Evolutionary conservation across 2,888 invertebrate genomes (phyloP).

Genomic region (Phania funesta): DNA sequence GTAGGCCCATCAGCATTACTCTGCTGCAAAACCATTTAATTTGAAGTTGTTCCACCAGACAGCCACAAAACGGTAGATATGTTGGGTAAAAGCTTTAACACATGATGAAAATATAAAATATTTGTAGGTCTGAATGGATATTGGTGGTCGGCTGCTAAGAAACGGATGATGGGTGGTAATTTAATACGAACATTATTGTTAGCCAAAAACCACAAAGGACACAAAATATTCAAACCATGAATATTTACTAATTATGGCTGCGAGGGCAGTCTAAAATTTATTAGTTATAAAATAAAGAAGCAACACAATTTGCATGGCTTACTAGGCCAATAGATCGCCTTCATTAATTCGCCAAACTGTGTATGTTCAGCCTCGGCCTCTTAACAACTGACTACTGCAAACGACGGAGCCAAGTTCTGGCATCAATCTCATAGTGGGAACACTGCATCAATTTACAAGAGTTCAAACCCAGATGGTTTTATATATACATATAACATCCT

Average conservation of each 20-base stretch:
- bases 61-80: constrained; percentile 6
- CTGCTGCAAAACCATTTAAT: background rate
- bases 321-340: too few relatives aligned
- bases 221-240: constrained; percentile 33
- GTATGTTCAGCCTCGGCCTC: too few relatives aligned
- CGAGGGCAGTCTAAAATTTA: background rate
- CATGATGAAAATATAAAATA: constrained; percentile 14
- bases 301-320: too few relatives aligned
- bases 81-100: constrained; percentile 4
- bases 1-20: background rate
- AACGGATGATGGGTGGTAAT: background rate
- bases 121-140: background rate
- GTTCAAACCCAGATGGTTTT: too few relatives aligned
- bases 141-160: background rate
- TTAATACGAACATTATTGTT: background rate
- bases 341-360: too few relatives aligned
- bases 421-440: too few relatives aligned
- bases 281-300: too few relatives aligned
- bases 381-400: too few relatives aligned
- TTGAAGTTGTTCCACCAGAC: background rate
- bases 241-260: background rate
- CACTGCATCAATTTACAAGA: too few relatives aligned
- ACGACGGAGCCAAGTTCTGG: too few relatives aligned
- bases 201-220: constrained; percentile 25
- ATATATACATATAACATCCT: too few relatives aligned